Conservation (phyloP, 2,797 vertebrate species). For the Fistularia tabacaria region DNA sequence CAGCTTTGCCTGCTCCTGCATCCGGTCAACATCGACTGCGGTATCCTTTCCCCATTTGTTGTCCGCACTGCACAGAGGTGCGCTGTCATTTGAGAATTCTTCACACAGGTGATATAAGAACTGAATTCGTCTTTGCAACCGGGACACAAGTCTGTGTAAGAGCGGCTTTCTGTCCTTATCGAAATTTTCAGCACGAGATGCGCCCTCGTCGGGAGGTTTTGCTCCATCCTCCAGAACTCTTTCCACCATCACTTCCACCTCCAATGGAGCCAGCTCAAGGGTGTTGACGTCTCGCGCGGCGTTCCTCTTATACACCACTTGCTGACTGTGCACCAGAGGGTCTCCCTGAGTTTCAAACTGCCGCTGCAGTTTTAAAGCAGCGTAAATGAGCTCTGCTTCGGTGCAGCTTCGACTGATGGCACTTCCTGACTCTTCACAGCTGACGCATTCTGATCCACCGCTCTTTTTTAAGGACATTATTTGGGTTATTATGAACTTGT, state of each 20-base stretch:
- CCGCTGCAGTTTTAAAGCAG: conserved; percentile 76
- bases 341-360: conserved; percentile 57
- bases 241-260: conserved; percentile 49
- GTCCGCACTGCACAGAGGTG: conserved; percentile 40
- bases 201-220: conserved; percentile 12
- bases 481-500: conserved; percentile 68
- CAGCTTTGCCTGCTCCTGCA: conserved; percentile 81
- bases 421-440: conserved; percentile 17
- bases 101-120: conserved; percentile 76
- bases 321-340: conserved; percentile 54
- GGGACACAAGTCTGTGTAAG: conserved; percentile 75
- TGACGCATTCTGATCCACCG: conserved; percentile 15
- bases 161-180: conserved; percentile 53
- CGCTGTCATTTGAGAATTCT: conserved; percentile 66
- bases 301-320: conserved; percentile 47
- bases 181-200: conserved; percentile 18
- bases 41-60: conserved; percentile 52
- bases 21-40: conserved; percentile 60
- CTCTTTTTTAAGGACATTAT: conserved; percentile 58
- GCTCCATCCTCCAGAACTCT: conserved; percentile 7
- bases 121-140: conserved; percentile 76
- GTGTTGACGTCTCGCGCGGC: conserved; percentile 18
- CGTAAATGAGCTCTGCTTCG: conserved; percentile 83
- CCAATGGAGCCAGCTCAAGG: conserved; percentile 58
- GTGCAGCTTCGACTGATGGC: conserved; percentile 59